phyloP scores from a whole-genome alignment of 2,113 vertebrate genomes.

The Centropus unirufus region DNA sequence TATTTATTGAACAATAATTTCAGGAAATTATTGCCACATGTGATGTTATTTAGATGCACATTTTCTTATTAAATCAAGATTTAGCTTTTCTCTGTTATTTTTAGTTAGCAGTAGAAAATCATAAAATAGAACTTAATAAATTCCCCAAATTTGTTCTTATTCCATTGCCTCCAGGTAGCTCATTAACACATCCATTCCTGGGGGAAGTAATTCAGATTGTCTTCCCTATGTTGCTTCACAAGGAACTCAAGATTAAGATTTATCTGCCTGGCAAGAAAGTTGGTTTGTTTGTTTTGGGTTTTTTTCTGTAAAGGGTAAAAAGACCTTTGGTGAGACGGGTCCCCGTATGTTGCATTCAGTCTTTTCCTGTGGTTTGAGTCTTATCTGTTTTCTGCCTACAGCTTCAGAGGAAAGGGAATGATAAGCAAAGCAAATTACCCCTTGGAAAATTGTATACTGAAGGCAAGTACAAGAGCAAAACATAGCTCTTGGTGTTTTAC shows the following conservation, averaged over 20 bases:
- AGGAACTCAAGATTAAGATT: neutral
- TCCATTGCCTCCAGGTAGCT: neutral
- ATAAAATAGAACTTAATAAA: neutral
- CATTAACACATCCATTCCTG: neutral
- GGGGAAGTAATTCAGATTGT: neutral
- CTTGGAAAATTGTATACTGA: neutral
- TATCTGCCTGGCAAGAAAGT: neutral
- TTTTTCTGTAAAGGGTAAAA: neutral
- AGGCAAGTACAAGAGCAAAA: neutral
- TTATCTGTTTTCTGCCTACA: neutral
- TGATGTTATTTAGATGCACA: neutral
- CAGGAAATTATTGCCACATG: neutral
- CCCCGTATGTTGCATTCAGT: neutral
- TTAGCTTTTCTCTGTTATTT: neutral
- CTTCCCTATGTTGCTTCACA: neutral
- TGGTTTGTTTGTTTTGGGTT: neutral
- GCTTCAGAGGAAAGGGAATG: neutral
- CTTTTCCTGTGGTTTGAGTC: neutral
- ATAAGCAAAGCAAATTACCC: neutral
- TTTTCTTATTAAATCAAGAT: neutral
- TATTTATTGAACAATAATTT: conserved; percentile 1
- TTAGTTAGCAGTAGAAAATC: neutral
- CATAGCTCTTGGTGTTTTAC: neutral
- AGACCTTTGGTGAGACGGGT: neutral
- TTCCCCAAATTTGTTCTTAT: neutral